Evolutionary conservation across 2,797 vertebrate genomes (phyloP), one percentile per base, ranked within the genome.

Genomic region (Catostomus latipinnis): DNA sequence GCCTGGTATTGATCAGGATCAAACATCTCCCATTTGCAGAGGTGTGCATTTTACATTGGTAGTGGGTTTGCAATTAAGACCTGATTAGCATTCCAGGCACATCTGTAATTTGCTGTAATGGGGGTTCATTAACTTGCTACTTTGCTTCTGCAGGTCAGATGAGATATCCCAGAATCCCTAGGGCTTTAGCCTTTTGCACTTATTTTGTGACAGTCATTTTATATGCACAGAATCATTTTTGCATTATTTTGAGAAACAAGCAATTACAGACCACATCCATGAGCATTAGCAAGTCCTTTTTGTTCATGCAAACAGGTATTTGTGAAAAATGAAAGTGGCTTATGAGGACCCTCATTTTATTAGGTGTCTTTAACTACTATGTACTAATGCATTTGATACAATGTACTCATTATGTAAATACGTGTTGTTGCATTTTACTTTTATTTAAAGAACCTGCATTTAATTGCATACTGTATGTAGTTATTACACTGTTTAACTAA

Each of bases 41-140:
- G 73, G 78, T 48, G n/a, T 80, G 81, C 74, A 69, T 65, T 86
- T 81, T 87, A 76, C 54, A 78, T 76, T 73, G 58, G 69, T 78
- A 71, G 65, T 53, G 68, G 65, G 56, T 76, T 76, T 80, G 83
- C 77, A 85, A 82, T 85, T 85, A 87, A 78, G 71, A 72, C 62
- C 77, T 76, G 74, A 85, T 87, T 85, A 87, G 74, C 76, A 83
- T 85, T 85, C 80, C 52, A 75, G 53, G 58, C 62, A 14, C 65
- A 73, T 75, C 68, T 82, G 77, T 75, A 83, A 78, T 83, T 83
- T 87, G 77, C 52, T 76, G 76, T 82, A 82, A 84, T 82, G 77
- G 80, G 75, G 77, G 80, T 87, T 87, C 71, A 83, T 87, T 82
- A 87, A 78, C 84, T 72, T 78, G 80, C 79, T 83, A 71, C 76